Evolutionary conservation across 2,113 vertebrate genomes (phyloP), one percentile per base, ranked within the genome.

Genomic region (Periophthalmus modestus): DNA sequence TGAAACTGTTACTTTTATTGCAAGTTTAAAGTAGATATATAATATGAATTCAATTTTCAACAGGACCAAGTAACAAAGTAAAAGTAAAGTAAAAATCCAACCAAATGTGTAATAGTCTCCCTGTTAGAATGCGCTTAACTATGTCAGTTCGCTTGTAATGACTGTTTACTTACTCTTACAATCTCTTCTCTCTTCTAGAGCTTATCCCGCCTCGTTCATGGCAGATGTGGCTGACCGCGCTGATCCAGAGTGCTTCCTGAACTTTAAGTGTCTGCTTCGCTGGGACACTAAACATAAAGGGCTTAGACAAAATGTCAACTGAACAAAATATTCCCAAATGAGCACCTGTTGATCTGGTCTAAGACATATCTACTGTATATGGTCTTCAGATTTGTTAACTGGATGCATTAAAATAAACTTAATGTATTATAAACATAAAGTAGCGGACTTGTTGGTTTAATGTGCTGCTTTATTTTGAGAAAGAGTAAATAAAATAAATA

Each of bases 301-400:
- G 89, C 91, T 92, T 84, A 76, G 82, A 90, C 81, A 67, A 71
- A 72, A 84, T 83, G 84, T 74, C 85, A 80, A 85, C 76, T 82
- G 57, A 61, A 79, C 47, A 79, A 33, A 6, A 70, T 23, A 78
- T 82, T 73, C 81, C 88, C 79, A 87, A 78, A 79, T 67, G 52
- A 81, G 75, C 79, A 77, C 72, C 71, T 68, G 73, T 75, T 74
- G 80, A 83, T 79, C 84, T 87, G 85, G 83, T 89, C 71, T 84
- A 88, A 71, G 71, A 80, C 89, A 89, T 78, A 86, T 84, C 81
- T 82, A 74, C 80, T 93, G 89, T 90, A 91, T 65, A 88, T 89
- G 87, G 80, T 86, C 83, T 85, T 79, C 86, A 77, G 54, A 85
- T 89, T 90, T 92, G 87, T 91, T 88, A 82, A 90, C 87, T 83